phyloP scores from a whole-genome alignment of 2,797 vertebrate genomes.

The Eptatretus atami region DNA sequence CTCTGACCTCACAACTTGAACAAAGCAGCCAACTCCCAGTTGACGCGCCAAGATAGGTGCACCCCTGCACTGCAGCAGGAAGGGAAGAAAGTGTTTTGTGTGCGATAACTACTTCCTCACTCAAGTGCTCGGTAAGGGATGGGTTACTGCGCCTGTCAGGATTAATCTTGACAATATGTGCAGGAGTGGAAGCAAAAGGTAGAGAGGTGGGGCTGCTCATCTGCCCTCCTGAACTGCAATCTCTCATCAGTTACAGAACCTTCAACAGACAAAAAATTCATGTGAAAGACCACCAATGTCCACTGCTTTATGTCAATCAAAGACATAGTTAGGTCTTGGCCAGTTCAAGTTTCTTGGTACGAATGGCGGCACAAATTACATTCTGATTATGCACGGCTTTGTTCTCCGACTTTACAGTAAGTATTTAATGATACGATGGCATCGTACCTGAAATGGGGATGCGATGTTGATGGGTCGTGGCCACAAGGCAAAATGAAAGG shows the following conservation, averaged over 20 bases:
- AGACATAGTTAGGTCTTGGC: no score
- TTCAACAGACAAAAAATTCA: no score
- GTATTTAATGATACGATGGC: not conserved
- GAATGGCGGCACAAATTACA: not conserved
- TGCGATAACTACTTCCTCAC: conserved; percentile 20
- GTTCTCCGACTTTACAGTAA: not conserved
- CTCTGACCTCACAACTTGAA: conserved; percentile 33
- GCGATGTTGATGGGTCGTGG: conserved; percentile 60
- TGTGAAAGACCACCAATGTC: no score
- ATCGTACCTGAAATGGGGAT: conserved; percentile 79
- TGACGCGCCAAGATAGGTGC: conserved; percentile 25
- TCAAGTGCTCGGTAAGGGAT: conserved; percentile 30
- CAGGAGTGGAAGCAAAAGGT: conserved; percentile 29
- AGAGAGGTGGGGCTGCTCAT: conserved; percentile 20
- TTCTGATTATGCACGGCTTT: no score
- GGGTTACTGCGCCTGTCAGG: conserved; percentile 44
- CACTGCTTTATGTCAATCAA: no score
- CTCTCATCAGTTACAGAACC: no score
- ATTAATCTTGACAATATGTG: conserved; percentile 39
- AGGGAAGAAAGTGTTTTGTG: not conserved
- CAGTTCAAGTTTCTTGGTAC: not conserved
- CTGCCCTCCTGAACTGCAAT: conserved; percentile 21
- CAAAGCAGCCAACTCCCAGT: conserved; percentile 28
- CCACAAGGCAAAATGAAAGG: conserved; percentile 47
- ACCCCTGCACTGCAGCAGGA: conserved; percentile 18